Conservation (phyloP, 2,888 invertebrate species). For the Drosophila formosana region DNA sequence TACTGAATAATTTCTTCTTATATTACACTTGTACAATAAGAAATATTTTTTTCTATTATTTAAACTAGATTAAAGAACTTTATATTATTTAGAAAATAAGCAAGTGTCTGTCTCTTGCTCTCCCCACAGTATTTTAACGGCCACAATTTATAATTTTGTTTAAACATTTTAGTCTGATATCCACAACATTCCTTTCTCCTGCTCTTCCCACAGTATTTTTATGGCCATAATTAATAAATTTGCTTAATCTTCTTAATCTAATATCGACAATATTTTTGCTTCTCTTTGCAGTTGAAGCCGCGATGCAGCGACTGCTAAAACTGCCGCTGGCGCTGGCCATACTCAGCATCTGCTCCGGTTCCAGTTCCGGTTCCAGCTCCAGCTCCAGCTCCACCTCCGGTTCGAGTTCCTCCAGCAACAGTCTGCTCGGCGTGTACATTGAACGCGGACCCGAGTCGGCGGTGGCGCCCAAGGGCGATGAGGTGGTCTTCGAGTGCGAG, state of each 20-base stretch:
- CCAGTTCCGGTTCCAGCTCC: background rate
- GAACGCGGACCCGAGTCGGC: constrained; percentile 92
- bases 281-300: background rate
- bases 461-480: constrained; percentile 92
- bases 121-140: no score
- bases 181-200: no score
- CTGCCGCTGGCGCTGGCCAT: constrained; percentile 8
- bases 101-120: no score
- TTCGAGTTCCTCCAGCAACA: constrained; percentile 41
- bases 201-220: no score
- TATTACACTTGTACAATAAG: no score
- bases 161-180: no score
- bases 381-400: constrained; percentile 19
- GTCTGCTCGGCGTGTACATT: constrained; percentile 88
- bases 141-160: no score
- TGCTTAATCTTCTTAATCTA: background rate
- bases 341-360: constrained; percentile 15
- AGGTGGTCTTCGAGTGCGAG: constrained; percentile 93
- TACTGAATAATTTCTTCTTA: no score
- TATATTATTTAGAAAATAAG: no score
- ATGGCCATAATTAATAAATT: background rate
- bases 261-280: background rate
- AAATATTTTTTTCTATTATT: no score
- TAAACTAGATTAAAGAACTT: no score
- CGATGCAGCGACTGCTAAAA: constrained; percentile 7